These are phyloP conservation scores for Portevinia maculata DNA, from an alignment of 2,888 invertebrate genomes.

Conservation along the genomic window DNA sequence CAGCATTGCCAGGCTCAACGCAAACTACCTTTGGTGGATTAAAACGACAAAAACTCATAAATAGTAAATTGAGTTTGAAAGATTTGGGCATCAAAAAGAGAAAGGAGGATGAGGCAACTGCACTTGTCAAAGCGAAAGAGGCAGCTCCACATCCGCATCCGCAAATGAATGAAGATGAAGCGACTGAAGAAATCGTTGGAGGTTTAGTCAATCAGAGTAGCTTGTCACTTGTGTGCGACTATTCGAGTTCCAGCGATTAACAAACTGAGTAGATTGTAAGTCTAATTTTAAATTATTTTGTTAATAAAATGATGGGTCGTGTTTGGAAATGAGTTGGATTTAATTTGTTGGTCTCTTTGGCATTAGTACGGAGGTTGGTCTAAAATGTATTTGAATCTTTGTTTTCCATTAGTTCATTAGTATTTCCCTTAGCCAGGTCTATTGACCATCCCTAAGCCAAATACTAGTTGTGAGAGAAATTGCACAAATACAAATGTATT, in stretches of 20 bases:
- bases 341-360: no score
- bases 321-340: no score
- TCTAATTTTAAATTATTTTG: no score
- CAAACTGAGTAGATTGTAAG: neutral
- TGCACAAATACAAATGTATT: no score
- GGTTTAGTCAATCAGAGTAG: slow-evolving; percentile 8
- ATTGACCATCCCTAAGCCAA: no score
- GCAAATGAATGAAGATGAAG: neutral
- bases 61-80: slow-evolving; percentile 77
- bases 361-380: no score
- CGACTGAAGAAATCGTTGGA: neutral
- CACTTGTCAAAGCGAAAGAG: neutral
- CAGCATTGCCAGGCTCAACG: slow-evolving; percentile 85
- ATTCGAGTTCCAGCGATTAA: slow-evolving; percentile 75
- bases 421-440: no score
- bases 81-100: slow-evolving; percentile 81
- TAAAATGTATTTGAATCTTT: no score
- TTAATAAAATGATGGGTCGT: no score
- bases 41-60: slow-evolving; percentile 84
- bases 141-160: neutral
- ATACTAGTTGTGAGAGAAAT: no score
- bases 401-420: no score
- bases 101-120: slow-evolving; percentile 25
- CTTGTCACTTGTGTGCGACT: slow-evolving; percentile 70
- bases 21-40: slow-evolving; percentile 84